Conservation (phyloP, 2,113 vertebrate species). For the Sialia sialis region DNA sequence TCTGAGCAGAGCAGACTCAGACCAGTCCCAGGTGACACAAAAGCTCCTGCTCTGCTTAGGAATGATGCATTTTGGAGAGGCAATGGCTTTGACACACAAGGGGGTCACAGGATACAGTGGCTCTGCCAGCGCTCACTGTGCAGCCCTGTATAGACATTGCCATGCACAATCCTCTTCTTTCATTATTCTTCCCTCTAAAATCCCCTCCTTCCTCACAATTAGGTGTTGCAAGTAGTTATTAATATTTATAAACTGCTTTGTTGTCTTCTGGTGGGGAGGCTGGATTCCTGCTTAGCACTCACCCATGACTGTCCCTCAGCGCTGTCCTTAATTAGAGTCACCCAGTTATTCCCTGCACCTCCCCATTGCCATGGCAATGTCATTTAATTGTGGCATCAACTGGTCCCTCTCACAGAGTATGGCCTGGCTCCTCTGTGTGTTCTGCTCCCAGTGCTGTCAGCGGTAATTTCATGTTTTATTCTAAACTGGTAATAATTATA, state of each 20-base stretch:
- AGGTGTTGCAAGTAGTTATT: not conserved
- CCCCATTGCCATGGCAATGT: not conserved
- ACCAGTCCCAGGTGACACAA: not conserved
- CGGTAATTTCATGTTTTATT: not conserved
- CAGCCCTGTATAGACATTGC: not conserved
- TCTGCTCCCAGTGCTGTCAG: not conserved
- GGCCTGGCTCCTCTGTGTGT: not conserved
- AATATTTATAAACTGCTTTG: conserved; percentile 7
- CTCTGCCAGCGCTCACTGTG: not conserved
- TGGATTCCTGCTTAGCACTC: not conserved
- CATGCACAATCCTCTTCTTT: not conserved
- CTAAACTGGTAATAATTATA: not conserved
- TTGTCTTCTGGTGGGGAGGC: not conserved
- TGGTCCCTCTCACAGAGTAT: not conserved
- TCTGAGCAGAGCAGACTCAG: not conserved
- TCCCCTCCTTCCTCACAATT: not conserved
- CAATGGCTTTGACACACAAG: too few relatives aligned
- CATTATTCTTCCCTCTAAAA: fast-evolving
- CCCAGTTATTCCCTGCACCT: not conserved
- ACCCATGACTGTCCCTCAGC: not conserved
- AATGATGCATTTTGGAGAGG: not conserved
- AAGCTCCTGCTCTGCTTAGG: not conserved
- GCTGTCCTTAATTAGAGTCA: not conserved
- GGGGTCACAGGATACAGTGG: not conserved
- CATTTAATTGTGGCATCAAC: not conserved